A percentile compares a stretch with the other conserved stretches of the same genome.
Evolutionary conservation across 2,113 vertebrate species (phyloP).

Genomic region (Eudyptes chrysolophus): DNA sequence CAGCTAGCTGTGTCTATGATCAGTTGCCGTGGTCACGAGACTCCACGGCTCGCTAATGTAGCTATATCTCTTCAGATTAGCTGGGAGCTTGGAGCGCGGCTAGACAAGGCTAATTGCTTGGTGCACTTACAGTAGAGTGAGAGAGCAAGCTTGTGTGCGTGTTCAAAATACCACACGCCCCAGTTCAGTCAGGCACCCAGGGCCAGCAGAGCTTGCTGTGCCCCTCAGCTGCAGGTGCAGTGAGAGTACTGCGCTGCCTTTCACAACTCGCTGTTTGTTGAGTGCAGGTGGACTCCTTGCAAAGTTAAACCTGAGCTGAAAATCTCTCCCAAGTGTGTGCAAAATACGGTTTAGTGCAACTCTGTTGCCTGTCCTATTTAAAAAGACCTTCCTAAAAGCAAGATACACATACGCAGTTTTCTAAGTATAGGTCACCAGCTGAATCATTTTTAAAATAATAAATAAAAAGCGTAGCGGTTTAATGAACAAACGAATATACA

Average conservation of each 20-base stretch:
- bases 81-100: not conserved
- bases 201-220: not conserved
- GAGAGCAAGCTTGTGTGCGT: not conserved
- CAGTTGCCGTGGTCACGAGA: not conserved
- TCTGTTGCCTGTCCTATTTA: not conserved
- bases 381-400: not conserved
- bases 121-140: rapidly evolving
- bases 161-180: not conserved
- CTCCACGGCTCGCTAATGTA: not conserved
- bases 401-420: not conserved
- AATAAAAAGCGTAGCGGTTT: not conserved
- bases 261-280: not conserved
- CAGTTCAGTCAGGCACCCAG: too few species aligned
- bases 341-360: not conserved
- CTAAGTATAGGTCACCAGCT: not conserved
- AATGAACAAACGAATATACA: not conserved
- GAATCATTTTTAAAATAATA: not conserved
- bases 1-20: not conserved
- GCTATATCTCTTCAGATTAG: not conserved
- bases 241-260: not conserved
- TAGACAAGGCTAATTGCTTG: not conserved
- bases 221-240: not conserved
- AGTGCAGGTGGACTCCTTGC: not conserved
- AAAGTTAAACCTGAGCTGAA: slow-evolving; percentile 9
- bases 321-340: not conserved